A percentile compares a stretch with the other conserved stretches of the same genome.
Evolutionary conservation across 2,113 vertebrate species (phyloP).

Genomic region (Mormyrus lacerda): DNA sequence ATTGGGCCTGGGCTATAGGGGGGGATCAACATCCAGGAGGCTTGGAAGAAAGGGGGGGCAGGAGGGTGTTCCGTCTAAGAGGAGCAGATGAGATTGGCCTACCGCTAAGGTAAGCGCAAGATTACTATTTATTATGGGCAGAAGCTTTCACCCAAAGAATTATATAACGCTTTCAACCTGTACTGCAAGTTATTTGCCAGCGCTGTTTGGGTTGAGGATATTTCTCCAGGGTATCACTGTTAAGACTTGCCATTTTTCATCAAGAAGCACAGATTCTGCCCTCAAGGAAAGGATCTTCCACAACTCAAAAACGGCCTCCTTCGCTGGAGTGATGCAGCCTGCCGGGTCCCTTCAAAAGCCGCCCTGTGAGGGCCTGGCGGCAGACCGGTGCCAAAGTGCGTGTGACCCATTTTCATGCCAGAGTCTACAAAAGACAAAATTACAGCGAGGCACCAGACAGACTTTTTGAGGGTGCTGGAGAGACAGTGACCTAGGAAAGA

Average conservation of each 20-base stretch:
- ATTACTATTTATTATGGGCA: not conserved
- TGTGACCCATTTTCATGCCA: not conserved
- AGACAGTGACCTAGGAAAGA: not conserved
- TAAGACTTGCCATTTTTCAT: not conserved
- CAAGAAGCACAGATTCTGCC: not conserved
- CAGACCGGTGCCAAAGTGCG: not conserved
- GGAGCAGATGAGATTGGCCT: not conserved
- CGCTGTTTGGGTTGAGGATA: not conserved
- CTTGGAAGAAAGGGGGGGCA: not conserved
- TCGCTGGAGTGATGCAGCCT: not conserved
- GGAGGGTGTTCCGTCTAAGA: not conserved
- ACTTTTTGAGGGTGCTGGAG: not conserved
- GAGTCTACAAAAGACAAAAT: not conserved
- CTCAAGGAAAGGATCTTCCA: not conserved
- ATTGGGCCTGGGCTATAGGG: slow-evolving; percentile 16
- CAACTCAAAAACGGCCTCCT: not conserved
- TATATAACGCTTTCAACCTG: not conserved
- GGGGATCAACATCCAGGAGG: slow-evolving; percentile 20
- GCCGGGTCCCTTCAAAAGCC: not conserved
- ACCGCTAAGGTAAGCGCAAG: not conserved
- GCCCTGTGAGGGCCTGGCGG: not conserved
- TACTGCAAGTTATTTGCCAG: not conserved
- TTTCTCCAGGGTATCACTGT: not conserved
- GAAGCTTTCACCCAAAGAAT: not conserved
- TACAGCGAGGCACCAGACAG: not conserved